phyloP scores from a whole-genome alignment of 2,888 invertebrate species.

The Sminthurides aquaticus region DNA sequence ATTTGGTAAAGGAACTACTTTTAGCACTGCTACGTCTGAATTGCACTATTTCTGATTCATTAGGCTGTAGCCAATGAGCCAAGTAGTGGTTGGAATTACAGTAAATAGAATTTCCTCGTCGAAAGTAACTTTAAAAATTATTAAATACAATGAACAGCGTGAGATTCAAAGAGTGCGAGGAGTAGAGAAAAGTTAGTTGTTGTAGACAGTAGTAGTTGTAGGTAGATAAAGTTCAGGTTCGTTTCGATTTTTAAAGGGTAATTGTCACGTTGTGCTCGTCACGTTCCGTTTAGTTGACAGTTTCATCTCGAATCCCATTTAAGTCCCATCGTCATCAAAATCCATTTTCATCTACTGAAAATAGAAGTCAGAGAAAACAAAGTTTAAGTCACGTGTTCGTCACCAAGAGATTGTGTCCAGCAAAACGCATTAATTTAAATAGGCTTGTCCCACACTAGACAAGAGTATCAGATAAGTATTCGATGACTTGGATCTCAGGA shows the following conservation, averaged over 20 bases:
- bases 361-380: conserved; percentile 18
- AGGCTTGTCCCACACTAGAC: background rate
- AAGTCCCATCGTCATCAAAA: conserved; percentile 7
- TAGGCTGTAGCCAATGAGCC: too few relatives aligned
- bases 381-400: background rate
- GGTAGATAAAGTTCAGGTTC: background rate
- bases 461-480: too few relatives aligned
- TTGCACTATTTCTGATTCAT: too few relatives aligned
- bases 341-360: conserved; percentile 18
- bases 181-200: background rate
- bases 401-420: background rate
- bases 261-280: background rate
- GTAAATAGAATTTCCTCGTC: too few relatives aligned
- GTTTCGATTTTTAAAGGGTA: background rate
- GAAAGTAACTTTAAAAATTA: background rate
- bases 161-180: background rate
- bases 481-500: too few relatives aligned
- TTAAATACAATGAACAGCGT: background rate
- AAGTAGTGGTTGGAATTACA: too few relatives aligned
- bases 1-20: too few relatives aligned
- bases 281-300: background rate
- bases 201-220: background rate
- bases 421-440: background rate
- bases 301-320: background rate
- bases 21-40: too few relatives aligned